Conservation (phyloP, 2,113 vertebrate species). For the Myrmecobius fasciatus region DNA sequence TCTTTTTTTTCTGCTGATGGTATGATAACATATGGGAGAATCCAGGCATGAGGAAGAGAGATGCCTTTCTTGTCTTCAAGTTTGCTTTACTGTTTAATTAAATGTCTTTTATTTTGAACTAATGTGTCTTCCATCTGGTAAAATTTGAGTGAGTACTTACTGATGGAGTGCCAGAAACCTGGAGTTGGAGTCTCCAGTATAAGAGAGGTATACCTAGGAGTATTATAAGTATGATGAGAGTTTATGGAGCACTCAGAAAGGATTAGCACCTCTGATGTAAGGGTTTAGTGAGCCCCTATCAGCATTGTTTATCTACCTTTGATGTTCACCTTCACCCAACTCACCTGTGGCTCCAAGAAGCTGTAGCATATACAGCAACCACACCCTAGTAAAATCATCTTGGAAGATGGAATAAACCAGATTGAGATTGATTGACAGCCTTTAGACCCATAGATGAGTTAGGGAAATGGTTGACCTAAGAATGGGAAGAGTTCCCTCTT, state of each 20-base stretch:
- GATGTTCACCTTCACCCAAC: background rate
- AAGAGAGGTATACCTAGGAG: background rate
- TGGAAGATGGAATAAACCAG: background rate
- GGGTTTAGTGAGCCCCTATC: too few species aligned
- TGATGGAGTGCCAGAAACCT: background rate
- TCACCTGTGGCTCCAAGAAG: background rate
- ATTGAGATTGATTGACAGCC: background rate
- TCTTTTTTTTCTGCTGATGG: background rate
- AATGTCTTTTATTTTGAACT: background rate
- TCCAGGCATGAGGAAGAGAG: background rate
- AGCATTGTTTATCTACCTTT: background rate
- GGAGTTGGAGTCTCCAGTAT: background rate
- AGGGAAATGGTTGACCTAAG: background rate
- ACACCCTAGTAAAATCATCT: background rate
- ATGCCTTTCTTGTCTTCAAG: background rate
- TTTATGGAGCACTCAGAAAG: background rate
- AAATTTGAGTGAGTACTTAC: background rate
- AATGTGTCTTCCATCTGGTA: background rate
- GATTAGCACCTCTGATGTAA: background rate
- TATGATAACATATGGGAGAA: background rate
- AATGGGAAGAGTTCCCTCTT: background rate
- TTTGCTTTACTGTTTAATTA: background rate
- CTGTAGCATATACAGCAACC: background rate
- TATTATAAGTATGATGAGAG: background rate
- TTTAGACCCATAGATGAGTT: background rate